Evolutionary conservation across 2,113 vertebrate species (phyloP).

Genomic region (Thunnus maccoyii): DNA sequence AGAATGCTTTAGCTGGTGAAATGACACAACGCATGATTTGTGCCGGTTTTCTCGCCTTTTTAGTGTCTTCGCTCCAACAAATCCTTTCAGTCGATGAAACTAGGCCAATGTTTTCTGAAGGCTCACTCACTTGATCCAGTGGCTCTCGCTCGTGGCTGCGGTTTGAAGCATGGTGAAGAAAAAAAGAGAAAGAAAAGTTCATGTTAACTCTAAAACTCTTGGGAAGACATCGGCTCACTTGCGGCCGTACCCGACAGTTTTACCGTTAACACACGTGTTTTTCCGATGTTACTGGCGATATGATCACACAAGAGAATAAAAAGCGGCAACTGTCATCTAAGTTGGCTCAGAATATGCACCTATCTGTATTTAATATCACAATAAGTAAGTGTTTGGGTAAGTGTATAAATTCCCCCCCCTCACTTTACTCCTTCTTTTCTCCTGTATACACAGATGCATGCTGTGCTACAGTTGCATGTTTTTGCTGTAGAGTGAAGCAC

Average conservation of each 20-base stretch:
- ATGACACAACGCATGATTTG: background rate
- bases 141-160: constrained; percentile 57
- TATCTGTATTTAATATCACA: constrained; percentile 86
- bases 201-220: constrained; percentile 83
- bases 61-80: background rate
- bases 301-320: constrained; percentile 89
- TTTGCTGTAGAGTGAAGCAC: constrained; percentile 24
- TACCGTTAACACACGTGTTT: constrained; percentile 81
- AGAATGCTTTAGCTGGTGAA: background rate
- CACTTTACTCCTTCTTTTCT: constrained; percentile 58
- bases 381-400: constrained; percentile 93
- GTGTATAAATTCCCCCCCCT: constrained; percentile 76
- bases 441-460: constrained; percentile 61
- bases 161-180: constrained; percentile 91
- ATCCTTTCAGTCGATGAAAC: constrained; percentile 2
- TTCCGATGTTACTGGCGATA: constrained; percentile 97
- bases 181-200: constrained; percentile 60
- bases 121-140: background rate
- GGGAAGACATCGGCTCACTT: constrained; percentile 45
- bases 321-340: constrained; percentile 99
- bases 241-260: constrained; percentile 73
- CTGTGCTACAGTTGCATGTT: constrained; percentile 66
- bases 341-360: constrained; percentile 99
- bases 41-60: background rate
- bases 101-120: background rate